Evolutionary conservation across 2,888 invertebrate species (phyloP).

Genomic region (Thera britannica): DNA sequence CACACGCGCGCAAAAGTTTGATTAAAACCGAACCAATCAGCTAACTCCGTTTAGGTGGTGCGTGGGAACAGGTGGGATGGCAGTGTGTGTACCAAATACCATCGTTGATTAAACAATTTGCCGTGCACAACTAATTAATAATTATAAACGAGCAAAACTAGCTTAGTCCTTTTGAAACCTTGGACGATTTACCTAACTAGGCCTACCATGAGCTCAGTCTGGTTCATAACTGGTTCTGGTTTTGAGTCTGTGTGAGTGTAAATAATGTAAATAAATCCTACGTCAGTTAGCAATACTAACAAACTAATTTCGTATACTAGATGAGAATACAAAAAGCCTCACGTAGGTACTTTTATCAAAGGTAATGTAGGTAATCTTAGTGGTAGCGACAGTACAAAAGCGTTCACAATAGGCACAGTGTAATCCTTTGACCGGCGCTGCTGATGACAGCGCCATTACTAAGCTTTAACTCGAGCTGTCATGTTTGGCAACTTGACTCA

Average conservation of each 20-base stretch:
- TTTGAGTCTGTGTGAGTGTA: too few species aligned
- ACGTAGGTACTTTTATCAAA: too few species aligned
- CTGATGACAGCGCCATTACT: constrained; percentile 27
- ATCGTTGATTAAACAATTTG: background rate
- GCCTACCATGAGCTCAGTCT: too few species aligned
- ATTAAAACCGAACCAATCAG: constrained; percentile 48
- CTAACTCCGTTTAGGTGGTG: constrained; percentile 36
- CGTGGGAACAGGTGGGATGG: constrained; percentile 31
- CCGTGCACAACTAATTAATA: background rate
- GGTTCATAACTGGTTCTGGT: too few species aligned
- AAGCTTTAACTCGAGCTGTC: constrained; percentile 2
- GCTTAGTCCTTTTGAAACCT: background rate
- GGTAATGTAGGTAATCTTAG: too few species aligned
- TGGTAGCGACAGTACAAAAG: background rate
- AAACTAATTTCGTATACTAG: too few species aligned
- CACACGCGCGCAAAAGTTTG: constrained; percentile 46
- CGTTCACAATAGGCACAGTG: constrained; percentile 4
- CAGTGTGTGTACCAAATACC: background rate
- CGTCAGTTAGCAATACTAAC: too few species aligned
- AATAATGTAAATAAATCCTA: too few species aligned
- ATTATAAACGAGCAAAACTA: background rate
- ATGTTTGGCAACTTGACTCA: constrained; percentile 13
- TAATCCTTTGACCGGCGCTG: constrained; percentile 28
- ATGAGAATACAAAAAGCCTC: too few species aligned
- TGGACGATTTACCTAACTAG: too few species aligned